These are phyloP conservation scores for Diaprepes abbreviatus DNA, from an alignment of 2,888 invertebrate genomes.

Conservation along the genomic window DNA sequence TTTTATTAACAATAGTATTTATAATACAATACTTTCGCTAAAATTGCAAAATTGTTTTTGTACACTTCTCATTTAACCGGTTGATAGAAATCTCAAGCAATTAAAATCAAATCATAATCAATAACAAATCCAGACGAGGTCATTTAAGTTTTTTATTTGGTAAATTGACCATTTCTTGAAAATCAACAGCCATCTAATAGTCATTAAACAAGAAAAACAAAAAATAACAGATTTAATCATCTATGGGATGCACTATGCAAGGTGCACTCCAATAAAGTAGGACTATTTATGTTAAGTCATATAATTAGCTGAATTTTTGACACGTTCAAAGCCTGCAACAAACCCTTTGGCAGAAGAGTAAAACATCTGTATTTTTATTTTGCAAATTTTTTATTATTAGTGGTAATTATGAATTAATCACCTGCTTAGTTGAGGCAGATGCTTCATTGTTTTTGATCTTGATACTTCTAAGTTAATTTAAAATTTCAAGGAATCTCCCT, in stretches of 20 bases:
- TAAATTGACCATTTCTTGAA: too few species aligned
- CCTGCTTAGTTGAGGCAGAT: slow-evolving; percentile 2
- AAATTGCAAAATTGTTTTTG: slow-evolving; percentile 5
- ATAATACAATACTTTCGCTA: neutral
- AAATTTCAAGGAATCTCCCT: too few species aligned
- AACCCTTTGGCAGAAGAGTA: neutral
- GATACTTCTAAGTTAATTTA: too few species aligned
- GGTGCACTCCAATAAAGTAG: neutral
- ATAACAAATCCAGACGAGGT: slow-evolving; percentile 5
- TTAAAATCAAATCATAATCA: slow-evolving; percentile 16
- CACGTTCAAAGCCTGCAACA: neutral
- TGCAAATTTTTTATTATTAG: neutral
- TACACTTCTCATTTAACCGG: neutral
- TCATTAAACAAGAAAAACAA: neutral
- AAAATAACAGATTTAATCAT: neutral
- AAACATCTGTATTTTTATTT: slow-evolving; percentile 7
- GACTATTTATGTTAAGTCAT: neutral
- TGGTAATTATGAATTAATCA: neutral
- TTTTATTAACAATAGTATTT: too few species aligned
- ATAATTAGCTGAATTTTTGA: neutral
- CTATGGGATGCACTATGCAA: neutral
- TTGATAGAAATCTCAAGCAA: neutral
- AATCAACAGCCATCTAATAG: neutral
- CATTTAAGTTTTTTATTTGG: neutral
- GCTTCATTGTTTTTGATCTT: neutral